A percentile compares a stretch with the other conserved stretches of the same genome.
Conservation (phyloP, 2,113 vertebrate genomes). For the Mormoops blainvillei region DNA sequence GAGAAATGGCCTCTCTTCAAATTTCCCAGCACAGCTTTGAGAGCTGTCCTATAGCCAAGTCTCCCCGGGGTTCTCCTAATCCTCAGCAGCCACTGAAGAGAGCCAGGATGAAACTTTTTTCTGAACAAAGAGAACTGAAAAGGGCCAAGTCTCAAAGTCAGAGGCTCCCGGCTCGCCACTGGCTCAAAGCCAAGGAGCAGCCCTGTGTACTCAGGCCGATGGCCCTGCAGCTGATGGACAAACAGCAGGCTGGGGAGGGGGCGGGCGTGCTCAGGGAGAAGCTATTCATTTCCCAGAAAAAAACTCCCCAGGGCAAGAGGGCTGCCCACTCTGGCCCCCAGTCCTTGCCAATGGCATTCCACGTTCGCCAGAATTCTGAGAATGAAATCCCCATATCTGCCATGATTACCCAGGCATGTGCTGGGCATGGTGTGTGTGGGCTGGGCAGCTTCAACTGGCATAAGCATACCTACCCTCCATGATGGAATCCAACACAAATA, state of each 20-base stretch:
- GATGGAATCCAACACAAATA: not conserved
- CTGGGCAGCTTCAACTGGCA: not conserved
- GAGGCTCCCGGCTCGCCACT: slow-evolving; percentile 51
- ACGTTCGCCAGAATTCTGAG: not conserved
- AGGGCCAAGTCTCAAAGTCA: slow-evolving; percentile 73
- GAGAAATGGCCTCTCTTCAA: slow-evolving; percentile 57
- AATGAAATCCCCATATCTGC: not conserved
- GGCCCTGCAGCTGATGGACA: slow-evolving; percentile 2
- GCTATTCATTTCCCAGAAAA: not conserved
- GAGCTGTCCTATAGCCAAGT: slow-evolving; percentile 65
- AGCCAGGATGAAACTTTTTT: slow-evolving; percentile 66
- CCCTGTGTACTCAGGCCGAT: not conserved
- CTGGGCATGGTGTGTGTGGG: not conserved
- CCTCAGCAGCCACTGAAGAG: slow-evolving; percentile 54
- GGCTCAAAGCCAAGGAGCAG: slow-evolving; percentile 62
- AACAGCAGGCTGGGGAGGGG: not conserved
- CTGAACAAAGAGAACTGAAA: slow-evolving; percentile 70
- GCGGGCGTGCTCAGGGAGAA: not conserved
- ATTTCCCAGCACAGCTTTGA: slow-evolving; percentile 60
- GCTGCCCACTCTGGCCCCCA: not conserved
- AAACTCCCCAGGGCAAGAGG: not conserved
- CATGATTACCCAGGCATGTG: not conserved
- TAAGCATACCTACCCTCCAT: not conserved
- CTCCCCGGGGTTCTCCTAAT: slow-evolving; percentile 69
- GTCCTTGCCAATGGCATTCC: not conserved